Evolutionary conservation across 1,140 invertebrate species (phyloP).

Genomic region (Ruditapes philippinarum): DNA sequence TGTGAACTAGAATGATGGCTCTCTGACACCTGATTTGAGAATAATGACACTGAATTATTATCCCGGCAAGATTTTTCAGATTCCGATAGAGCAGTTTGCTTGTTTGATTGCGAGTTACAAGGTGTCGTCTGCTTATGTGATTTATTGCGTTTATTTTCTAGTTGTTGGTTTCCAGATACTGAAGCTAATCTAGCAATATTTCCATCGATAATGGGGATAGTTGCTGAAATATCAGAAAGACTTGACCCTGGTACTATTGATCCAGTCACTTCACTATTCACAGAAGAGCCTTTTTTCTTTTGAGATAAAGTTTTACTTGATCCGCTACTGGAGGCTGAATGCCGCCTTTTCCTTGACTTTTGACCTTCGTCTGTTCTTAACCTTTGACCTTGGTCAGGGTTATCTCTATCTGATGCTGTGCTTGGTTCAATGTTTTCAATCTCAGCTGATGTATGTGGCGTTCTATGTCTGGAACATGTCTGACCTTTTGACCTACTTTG

Average conservation of each 20-base stretch:
- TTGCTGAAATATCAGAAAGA: background rate
- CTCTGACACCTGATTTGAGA: background rate
- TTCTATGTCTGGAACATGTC: background rate
- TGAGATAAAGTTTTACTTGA: too few species aligned
- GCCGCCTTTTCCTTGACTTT: background rate
- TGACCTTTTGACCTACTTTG: background rate
- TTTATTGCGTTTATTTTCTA: too few species aligned
- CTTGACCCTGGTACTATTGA: background rate
- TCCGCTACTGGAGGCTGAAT: too few species aligned
- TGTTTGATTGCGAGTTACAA: background rate
- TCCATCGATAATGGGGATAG: background rate
- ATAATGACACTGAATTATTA: background rate
- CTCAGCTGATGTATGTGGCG: background rate
- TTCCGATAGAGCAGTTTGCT: background rate
- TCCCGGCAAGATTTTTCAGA: background rate
- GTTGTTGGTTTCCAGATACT: too few species aligned
- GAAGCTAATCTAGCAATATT: background rate
- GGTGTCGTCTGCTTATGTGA: background rate
- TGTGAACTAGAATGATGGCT: background rate
- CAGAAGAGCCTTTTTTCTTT: background rate
- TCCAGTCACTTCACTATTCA: background rate
- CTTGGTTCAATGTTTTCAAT: constrained; percentile 10
- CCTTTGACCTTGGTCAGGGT: background rate
- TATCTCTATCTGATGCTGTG: background rate
- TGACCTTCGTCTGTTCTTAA: background rate